phyloP scores from a whole-genome alignment of 2,113 vertebrate species.

The Piaya cayana region DNA sequence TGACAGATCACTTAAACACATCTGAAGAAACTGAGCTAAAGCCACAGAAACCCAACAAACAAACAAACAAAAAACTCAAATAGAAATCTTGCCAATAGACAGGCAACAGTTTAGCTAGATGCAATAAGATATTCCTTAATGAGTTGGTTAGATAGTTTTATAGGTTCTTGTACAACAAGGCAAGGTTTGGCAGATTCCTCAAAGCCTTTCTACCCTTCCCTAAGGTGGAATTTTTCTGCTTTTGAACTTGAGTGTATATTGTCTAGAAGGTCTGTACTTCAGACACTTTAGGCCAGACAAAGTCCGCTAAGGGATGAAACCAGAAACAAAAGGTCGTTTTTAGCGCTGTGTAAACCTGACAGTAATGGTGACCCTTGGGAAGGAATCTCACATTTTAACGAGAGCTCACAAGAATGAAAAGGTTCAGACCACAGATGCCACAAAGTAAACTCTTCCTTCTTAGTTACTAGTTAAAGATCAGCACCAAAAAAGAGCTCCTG shows the following conservation, averaged over 20 bases:
- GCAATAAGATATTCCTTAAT: neutral
- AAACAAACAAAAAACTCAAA: neutral
- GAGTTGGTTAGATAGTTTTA: neutral
- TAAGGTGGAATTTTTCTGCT: neutral
- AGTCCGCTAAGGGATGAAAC: neutral
- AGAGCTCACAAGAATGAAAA: slow-evolving; percentile 7
- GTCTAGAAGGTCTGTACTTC: neutral
- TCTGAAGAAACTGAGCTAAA: neutral
- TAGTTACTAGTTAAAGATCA: neutral
- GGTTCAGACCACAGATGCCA: neutral
- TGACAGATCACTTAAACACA: neutral
- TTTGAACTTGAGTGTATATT: neutral
- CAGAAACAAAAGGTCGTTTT: neutral
- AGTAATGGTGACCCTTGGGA: neutral
- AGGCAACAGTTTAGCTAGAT: neutral
- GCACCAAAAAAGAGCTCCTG: neutral
- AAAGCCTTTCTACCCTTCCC: neutral
- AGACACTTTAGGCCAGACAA: neutral
- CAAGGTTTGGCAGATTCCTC: neutral
- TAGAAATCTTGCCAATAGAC: neutral
- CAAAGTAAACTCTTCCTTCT: neutral
- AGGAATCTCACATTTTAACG: slow-evolving; percentile 30
- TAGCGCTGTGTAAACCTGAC: slow-evolving; percentile 14
- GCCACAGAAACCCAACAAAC: neutral
- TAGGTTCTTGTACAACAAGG: neutral